Evolutionary conservation across 92 coral and sea anemone species (phyloP).

Genomic region (Zoanthus sansibaricus): DNA sequence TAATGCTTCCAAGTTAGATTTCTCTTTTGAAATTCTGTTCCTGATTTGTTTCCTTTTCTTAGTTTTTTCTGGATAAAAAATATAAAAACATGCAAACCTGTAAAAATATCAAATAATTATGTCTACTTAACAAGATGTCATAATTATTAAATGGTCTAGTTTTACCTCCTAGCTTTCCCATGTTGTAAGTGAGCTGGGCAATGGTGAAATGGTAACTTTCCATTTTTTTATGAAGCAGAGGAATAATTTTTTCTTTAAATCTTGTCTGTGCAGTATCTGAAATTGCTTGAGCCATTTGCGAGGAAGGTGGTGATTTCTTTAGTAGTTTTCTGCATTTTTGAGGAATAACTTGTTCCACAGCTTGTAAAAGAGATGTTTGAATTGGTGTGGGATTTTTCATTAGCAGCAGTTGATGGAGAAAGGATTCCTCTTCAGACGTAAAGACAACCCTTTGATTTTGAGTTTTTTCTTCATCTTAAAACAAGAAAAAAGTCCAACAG

Average conservation of each 20-base stretch:
- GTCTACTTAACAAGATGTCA: background rate
- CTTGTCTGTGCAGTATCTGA: background rate
- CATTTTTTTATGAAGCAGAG: background rate
- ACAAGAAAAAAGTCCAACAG: too few relatives aligned
- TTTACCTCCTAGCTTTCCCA: background rate
- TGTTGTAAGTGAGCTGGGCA: background rate
- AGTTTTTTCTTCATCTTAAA: background rate
- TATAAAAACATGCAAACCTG: background rate
- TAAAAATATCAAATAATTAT: too few relatives aligned
- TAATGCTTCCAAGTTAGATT: background rate
- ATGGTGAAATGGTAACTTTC: background rate
- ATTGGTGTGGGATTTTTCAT: background rate
- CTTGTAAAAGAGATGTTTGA: background rate
- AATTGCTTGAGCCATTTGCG: background rate
- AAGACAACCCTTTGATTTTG: background rate
- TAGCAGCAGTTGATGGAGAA: background rate
- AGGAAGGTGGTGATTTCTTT: background rate
- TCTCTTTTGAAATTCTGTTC: background rate
- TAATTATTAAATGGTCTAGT: too few relatives aligned
- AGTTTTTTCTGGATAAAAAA: background rate
- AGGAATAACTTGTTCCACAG: background rate
- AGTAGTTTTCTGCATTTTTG: background rate
- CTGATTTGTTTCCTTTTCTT: background rate
- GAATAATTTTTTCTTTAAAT: background rate
- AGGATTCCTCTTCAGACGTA: background rate